phyloP scores from a whole-genome alignment of 2,113 vertebrate genomes.

The Semnornis frantzii region DNA sequence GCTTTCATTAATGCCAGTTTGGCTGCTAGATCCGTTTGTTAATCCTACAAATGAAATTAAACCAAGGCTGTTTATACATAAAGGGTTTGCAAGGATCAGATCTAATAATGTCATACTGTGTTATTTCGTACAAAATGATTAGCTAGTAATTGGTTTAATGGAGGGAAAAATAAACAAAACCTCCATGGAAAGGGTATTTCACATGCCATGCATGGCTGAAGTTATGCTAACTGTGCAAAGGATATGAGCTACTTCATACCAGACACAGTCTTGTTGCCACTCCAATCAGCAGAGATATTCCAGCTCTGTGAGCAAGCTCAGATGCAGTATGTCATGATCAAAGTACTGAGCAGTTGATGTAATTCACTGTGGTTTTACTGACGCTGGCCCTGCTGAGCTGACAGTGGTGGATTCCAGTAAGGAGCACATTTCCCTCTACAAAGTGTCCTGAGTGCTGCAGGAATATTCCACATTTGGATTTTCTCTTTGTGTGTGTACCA shows the following conservation, averaged over 20 bases:
- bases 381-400: background rate
- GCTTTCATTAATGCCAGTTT: background rate
- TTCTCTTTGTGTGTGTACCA: background rate
- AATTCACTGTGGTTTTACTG: background rate
- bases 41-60: constrained; percentile 33
- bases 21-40: background rate
- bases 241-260: background rate
- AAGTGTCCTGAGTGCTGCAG: background rate
- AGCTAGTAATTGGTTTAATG: constrained; percentile 13
- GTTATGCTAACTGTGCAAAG: background rate
- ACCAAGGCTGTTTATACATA: background rate
- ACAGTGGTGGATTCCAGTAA: background rate
- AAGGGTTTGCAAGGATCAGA: background rate
- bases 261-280: background rate
- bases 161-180: constrained; percentile 16
- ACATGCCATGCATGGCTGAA: background rate
- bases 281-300: background rate
- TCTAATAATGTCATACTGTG: background rate
- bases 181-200: background rate
- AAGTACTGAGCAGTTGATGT: background rate
- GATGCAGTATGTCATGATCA: background rate
- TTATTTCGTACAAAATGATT: constrained; percentile 7
- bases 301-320: background rate
- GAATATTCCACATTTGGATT: background rate
- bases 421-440: background rate